Conservation (phyloP, 2,797 vertebrate species). For the Scomberomorus guttatus region DNA sequence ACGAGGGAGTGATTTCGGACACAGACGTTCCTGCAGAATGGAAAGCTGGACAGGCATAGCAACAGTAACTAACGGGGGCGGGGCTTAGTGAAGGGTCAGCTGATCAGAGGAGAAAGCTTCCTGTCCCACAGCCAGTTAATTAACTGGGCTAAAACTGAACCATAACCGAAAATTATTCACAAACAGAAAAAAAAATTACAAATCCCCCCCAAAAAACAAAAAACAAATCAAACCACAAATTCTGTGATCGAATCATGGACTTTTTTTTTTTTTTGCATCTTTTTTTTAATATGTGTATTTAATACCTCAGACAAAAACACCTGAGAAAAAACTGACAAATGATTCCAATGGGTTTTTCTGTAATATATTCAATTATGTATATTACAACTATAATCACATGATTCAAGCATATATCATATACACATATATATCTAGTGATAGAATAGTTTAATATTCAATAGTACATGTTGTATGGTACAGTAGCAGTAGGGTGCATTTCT, state of each 20-base stretch:
- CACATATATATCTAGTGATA: conserved; percentile 86
- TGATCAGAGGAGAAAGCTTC: conserved; percentile 38
- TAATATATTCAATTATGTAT: conserved; percentile 86
- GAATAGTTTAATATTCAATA: conserved; percentile 83
- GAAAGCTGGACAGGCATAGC: background rate
- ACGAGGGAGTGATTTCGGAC: background rate
- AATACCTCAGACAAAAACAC: conserved; percentile 82
- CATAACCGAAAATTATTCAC: conserved; percentile 3
- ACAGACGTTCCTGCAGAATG: background rate
- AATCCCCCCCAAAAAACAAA: background rate
- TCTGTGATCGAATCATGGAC: conserved; percentile 49
- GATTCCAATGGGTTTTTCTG: conserved; percentile 76
- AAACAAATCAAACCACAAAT: conserved; percentile 52
- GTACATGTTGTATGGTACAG: conserved; percentile 85
- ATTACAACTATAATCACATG: conserved; percentile 87
- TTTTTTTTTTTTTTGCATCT: conserved; percentile 29
- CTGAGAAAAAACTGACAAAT: conserved; percentile 83
- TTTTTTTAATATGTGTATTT: conserved; percentile 71
- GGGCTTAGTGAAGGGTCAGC: conserved; percentile 42
- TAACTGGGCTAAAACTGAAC: conserved; percentile 16
- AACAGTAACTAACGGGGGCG: conserved; percentile 5
- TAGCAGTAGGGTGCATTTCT: conserved; percentile 83
- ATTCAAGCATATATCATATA: conserved; percentile 87
- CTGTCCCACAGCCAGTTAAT: conserved; percentile 32
- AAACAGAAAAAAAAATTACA: conserved; percentile 20